Evolutionary conservation across 53 echinoderm and acorn worm species (phyloP).

Genomic region (Temnopleurus reevesii): DNA sequence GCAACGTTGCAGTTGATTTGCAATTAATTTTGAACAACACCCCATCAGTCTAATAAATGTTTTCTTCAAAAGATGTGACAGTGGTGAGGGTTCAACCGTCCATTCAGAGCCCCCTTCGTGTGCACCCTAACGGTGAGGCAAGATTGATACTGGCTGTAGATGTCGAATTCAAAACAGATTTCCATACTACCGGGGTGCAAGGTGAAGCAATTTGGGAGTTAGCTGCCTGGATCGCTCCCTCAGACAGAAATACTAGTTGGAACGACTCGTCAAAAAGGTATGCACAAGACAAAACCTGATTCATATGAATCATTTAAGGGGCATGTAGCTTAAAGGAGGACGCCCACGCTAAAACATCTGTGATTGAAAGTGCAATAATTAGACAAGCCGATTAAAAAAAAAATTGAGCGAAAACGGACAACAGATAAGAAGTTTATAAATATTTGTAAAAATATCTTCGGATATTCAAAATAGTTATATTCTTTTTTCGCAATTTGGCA

Average conservation of each 20-base stretch:
- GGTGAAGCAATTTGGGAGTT: not conserved
- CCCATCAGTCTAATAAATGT: not conserved
- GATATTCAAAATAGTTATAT: too few relatives aligned
- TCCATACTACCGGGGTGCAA: not conserved
- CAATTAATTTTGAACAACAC: not conserved
- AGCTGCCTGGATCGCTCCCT: not conserved
- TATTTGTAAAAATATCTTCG: too few relatives aligned
- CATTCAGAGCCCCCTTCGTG: not conserved
- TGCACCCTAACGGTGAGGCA: not conserved
- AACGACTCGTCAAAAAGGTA: too few relatives aligned
- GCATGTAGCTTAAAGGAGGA: too few relatives aligned
- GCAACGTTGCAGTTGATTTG: not conserved
- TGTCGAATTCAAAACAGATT: not conserved
- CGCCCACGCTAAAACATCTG: too few relatives aligned
- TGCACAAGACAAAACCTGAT: too few relatives aligned
- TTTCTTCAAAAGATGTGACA: not conserved
- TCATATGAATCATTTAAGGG: too few relatives aligned
- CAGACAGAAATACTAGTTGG: not conserved
- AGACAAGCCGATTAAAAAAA: too few relatives aligned
- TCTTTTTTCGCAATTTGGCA: too few relatives aligned
- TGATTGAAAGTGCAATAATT: too few relatives aligned
- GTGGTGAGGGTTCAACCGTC: not conserved
- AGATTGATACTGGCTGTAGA: not conserved
- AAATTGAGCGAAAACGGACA: too few relatives aligned
- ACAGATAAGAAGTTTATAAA: too few relatives aligned